phyloP scores from a whole-genome alignment of 1,140 invertebrate genomes.

The Argopecten irradians region DNA sequence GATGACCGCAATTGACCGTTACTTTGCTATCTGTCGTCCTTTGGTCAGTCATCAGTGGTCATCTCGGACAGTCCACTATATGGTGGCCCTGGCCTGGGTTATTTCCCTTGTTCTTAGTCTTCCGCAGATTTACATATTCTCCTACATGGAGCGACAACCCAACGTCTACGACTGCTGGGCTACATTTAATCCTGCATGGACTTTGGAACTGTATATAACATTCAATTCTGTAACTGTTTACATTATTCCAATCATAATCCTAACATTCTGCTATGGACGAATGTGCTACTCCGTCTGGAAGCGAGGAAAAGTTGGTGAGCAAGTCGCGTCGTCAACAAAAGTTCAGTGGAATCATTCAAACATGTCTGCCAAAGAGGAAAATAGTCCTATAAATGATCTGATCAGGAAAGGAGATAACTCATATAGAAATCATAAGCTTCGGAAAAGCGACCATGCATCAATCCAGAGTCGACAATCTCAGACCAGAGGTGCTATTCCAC shows the following conservation, averaged over 20 bases:
- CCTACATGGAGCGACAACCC: slow-evolving; percentile 70
- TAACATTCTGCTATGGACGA: slow-evolving; percentile 78
- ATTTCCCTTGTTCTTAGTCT: slow-evolving; percentile 81
- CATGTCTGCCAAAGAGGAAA: background rate
- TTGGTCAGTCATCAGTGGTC: slow-evolving; percentile 68
- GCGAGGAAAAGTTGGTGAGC: slow-evolving; percentile 54
- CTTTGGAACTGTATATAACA: slow-evolving; percentile 60
- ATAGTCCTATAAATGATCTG: background rate
- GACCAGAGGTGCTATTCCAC: slow-evolving; percentile 20
- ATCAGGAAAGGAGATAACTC: background rate
- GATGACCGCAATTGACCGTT: slow-evolving; percentile 94
- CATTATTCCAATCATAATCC: slow-evolving; percentile 59
- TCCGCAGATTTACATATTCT: slow-evolving; percentile 81
- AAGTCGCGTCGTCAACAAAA: background rate
- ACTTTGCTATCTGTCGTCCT: slow-evolving; percentile 90
- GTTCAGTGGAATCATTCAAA: background rate
- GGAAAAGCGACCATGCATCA: background rate
- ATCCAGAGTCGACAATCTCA: background rate
- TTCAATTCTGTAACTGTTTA: slow-evolving; percentile 62
- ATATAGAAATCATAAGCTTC: background rate
- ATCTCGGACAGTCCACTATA: slow-evolving; percentile 53
- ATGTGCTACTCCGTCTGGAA: slow-evolving; percentile 82
- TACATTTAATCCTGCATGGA: slow-evolving; percentile 78
- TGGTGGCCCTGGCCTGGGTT: slow-evolving; percentile 80
- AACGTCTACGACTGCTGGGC: slow-evolving; percentile 83